phyloP scores from a whole-genome alignment of 1,140 invertebrate species.

The Wasmannia auropunctata region DNA sequence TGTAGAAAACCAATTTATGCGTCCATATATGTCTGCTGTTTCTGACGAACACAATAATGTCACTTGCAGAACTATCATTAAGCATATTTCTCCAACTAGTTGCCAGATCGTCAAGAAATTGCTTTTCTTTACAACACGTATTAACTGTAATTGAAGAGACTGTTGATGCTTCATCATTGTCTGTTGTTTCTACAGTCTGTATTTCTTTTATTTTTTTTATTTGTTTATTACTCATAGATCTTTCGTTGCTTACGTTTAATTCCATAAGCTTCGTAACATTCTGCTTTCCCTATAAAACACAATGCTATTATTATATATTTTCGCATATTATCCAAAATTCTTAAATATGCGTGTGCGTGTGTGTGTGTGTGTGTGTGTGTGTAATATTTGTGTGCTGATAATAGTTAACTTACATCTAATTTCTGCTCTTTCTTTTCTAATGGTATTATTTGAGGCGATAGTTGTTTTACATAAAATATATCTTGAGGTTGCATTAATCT shows the following conservation, averaged over 20 bases:
- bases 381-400: background rate
- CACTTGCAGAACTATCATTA: constrained; percentile 81
- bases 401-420: constrained; percentile 31
- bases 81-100: constrained; percentile 79
- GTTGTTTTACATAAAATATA: constrained; percentile 73
- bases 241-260: background rate
- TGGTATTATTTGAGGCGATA: constrained; percentile 53
- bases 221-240: background rate
- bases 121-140: constrained; percentile 43
- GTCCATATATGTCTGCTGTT: constrained; percentile 79
- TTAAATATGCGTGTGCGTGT: constrained; percentile 30
- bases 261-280: constrained; percentile 9
- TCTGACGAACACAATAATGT: constrained; percentile 81
- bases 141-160: constrained; percentile 3
- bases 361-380: too few species aligned
- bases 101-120: constrained; percentile 68
- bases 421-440: constrained; percentile 11
- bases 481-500: constrained; percentile 47
- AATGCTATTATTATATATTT: background rate
- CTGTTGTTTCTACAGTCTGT: constrained; percentile 18
- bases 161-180: constrained; percentile 24
- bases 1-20: constrained; percentile 83
- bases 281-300: constrained; percentile 39
- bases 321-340: background rate
- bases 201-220: constrained; percentile 27